Base-by-base conservation (phyloP, 2,888 invertebrate species). In the Calameuta filiformis region DNA sequence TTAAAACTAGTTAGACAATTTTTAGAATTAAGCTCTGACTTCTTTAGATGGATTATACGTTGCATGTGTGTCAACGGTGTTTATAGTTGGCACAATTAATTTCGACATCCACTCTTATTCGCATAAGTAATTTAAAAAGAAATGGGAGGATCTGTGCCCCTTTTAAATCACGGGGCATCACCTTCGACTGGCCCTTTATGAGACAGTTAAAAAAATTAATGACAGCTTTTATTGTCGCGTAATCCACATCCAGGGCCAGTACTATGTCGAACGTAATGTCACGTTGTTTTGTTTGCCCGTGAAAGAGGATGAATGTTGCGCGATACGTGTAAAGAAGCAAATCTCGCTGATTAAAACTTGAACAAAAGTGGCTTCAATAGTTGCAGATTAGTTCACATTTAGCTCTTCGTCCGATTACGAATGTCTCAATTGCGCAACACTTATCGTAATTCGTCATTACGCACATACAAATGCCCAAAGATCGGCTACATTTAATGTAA, bases 1-100 rank as follows among this genome's bases (percentile, higher is more conserved):
- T 56, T 56, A 56, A 56, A 56, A 23, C 71, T 71, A 71, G 71
- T 71, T 71, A 71, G 71, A 71, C 71, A 71, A 71, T 33, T 71
- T 34, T 33, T 71, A 71, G 34, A 71, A 34, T 71, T 71, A 71
- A 71, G 71, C 23, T 56, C 56, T 56, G 56, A 56, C 56, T 56
- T 56, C 56, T 23, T 56, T 56, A 56, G 56, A 56, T 56, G 23
- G 56, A 56, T 56, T 56, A 9, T 56, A 56, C 9, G 56, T 56
- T 56, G 56, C 23, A 56, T 23, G 56, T 56, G 23, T 56, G 56
- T 56, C 56, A 23, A 56, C 23, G 56, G 40, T 40, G 40, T 40
- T 40, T 40, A 40, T 40, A 40, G 15, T 40, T 23, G 40, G 40
- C 40, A 40, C 40, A 15, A 40, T 40, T 40, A 40, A 40, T 40